Percentiles rank a stretch among this genome's conserved stretches.
phyloP scores from a whole-genome alignment of 2,888 invertebrate species.

The Stenoptilia bipunctidactyla region DNA sequence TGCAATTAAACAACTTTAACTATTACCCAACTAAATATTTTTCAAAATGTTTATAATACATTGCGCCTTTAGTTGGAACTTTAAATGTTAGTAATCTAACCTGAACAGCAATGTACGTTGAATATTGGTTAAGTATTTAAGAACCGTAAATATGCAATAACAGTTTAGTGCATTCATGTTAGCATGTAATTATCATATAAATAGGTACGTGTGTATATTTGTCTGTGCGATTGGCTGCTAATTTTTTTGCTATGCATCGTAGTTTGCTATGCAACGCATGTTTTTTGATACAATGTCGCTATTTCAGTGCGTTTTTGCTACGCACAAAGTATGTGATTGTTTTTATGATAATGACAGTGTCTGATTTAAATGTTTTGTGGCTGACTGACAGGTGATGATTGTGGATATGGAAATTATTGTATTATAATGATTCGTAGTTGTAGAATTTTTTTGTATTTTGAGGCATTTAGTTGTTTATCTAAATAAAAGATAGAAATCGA shows the following conservation, averaged over 20 bases:
- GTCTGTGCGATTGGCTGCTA: not conserved
- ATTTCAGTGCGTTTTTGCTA: not conserved
- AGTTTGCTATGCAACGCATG: not conserved
- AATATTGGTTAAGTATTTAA: not conserved
- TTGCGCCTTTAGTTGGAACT: not conserved
- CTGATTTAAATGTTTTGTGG: no score
- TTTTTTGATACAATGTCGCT: not conserved
- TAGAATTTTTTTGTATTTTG: no score
- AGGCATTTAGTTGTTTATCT: no score
- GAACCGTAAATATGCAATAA: not conserved
- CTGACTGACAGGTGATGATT: no score
- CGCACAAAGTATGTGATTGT: no score
- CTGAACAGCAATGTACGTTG: not conserved
- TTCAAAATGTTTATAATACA: not conserved
- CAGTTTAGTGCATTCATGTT: not conserved
- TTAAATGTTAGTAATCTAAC: not conserved
- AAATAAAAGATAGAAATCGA: no score
- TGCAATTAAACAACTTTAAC: not conserved
- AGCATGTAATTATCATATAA: slow-evolving; percentile 1
- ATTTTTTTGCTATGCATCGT: not conserved
- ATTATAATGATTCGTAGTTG: no score
- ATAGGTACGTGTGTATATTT: not conserved
- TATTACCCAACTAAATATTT: not conserved
- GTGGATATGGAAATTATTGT: no score
- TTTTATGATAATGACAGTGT: no score